A percentile compares a stretch with the other conserved stretches of the same genome.
Evolutionary conservation across 2,797 vertebrate genomes (phyloP).

Genomic region (Acanthurus leucopareius): DNA sequence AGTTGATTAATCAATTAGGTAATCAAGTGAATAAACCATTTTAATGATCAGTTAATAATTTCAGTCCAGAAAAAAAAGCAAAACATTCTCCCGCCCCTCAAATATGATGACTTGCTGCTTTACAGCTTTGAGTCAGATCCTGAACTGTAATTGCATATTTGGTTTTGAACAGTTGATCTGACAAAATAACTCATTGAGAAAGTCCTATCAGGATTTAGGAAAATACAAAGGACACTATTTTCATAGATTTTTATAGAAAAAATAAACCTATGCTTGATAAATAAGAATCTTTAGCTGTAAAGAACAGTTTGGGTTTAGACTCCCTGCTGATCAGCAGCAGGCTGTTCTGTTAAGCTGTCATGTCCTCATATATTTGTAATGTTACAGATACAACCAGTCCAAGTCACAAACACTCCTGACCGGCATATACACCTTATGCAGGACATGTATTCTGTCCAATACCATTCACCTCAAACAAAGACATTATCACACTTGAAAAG

Average conservation of each 20-base stretch:
- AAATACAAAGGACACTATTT: background rate
- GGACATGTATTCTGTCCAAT: background rate
- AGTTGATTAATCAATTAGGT: background rate
- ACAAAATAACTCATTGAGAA: background rate
- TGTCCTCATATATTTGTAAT: background rate
- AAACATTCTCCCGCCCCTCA: background rate
- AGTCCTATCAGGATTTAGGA: background rate
- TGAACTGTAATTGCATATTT: background rate
- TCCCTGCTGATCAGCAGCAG: background rate
- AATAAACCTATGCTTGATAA: background rate
- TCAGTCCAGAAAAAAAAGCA: background rate
- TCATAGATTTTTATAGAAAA: background rate
- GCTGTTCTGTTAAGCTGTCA: background rate
- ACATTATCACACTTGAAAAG: background rate
- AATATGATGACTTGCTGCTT: background rate
- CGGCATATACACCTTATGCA: background rate
- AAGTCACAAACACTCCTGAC: background rate
- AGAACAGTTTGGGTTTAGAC: background rate
- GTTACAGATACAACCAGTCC: background rate
- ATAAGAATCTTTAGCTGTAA: background rate
- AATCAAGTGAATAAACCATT: background rate
- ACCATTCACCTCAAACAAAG: conserved; percentile 17
- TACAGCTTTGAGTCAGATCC: background rate
- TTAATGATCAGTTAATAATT: background rate
- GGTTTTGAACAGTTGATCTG: background rate